Conservation (phyloP, 2,113 vertebrate species). For the Melanerpes aurifrons region DNA sequence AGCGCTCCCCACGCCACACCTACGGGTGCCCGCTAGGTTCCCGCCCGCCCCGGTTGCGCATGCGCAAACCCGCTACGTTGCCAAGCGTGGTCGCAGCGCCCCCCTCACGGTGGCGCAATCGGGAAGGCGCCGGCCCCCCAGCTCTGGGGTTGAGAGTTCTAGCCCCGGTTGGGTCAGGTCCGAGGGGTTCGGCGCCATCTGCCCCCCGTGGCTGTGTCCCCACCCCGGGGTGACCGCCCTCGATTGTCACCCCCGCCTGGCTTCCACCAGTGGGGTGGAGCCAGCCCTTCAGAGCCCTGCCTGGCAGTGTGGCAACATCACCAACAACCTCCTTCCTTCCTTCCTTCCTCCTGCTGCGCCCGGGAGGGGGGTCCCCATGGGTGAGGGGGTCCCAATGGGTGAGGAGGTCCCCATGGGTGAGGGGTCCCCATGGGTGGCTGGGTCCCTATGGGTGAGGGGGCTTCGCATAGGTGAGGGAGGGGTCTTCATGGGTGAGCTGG, state of each 20-base stretch:
- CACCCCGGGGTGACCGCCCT: accelerated
- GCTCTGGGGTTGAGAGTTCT: accelerated
- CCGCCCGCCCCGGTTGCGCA: no score
- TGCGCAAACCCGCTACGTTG: accelerated
- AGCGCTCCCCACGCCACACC: background rate
- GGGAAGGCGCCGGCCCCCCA: background rate
- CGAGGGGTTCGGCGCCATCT: no score
- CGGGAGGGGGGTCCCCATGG: background rate
- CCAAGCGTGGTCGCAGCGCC: background rate
- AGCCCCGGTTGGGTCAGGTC: accelerated
- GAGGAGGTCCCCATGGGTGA: background rate
- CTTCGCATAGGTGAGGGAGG: no score
- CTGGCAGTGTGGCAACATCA: background rate
- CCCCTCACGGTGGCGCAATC: background rate
- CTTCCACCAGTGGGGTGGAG: background rate
- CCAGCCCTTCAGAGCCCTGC: background rate
- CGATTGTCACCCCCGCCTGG: no score
- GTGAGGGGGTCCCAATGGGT: background rate
- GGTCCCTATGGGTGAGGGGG: no score
- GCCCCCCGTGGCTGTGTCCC: background rate
- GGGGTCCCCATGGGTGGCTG: background rate
- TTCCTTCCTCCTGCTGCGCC: background rate
- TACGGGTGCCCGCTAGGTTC: no score
- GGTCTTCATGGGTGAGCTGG: no score
- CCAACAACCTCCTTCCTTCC: background rate